A percentile compares a stretch with the other conserved stretches of the same genome.
These are phyloP conservation scores for Phylloscopus trochilus DNA, from an alignment of 2,113 vertebrate species.

Conservation along the genomic window DNA sequence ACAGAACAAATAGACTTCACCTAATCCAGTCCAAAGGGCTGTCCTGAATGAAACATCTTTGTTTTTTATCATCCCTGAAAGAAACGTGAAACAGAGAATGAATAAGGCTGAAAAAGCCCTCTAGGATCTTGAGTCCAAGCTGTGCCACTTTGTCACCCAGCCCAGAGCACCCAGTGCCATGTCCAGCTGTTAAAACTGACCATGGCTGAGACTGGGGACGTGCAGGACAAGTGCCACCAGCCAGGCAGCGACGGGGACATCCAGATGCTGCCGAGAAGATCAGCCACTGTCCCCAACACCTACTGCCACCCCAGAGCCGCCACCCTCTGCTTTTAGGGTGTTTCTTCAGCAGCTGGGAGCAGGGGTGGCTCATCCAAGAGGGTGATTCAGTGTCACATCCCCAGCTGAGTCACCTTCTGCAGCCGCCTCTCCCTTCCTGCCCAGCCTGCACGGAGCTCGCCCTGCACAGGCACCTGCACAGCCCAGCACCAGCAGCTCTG, in stretches of 20 bases:
- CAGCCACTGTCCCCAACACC: rapidly evolving
- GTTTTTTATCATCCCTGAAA: neutral
- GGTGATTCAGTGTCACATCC: slow-evolving; percentile 24
- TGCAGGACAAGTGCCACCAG: rapidly evolving
- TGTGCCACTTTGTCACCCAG: neutral
- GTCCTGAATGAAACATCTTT: neutral
- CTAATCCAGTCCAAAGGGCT: neutral
- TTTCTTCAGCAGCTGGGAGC: neutral
- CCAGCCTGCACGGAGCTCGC: neutral
- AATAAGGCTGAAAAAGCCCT: neutral
- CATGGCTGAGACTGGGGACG: neutral
- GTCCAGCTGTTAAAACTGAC: neutral
- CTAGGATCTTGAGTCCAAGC: neutral
- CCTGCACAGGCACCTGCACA: neutral
- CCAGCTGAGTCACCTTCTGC: slow-evolving; percentile 24
- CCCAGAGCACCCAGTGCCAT: neutral
- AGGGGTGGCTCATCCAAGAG: neutral
- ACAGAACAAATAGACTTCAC: neutral
- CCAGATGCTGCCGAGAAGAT: neutral
- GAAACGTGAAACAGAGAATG: neutral
- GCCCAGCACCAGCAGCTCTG: neutral
- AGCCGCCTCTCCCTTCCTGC: neutral
- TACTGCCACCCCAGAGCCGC: neutral
- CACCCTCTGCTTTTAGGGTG: rapidly evolving
- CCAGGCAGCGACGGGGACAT: neutral